Conservation (phyloP, 2,888 invertebrate species). For the Priocnemis perturbator region DNA sequence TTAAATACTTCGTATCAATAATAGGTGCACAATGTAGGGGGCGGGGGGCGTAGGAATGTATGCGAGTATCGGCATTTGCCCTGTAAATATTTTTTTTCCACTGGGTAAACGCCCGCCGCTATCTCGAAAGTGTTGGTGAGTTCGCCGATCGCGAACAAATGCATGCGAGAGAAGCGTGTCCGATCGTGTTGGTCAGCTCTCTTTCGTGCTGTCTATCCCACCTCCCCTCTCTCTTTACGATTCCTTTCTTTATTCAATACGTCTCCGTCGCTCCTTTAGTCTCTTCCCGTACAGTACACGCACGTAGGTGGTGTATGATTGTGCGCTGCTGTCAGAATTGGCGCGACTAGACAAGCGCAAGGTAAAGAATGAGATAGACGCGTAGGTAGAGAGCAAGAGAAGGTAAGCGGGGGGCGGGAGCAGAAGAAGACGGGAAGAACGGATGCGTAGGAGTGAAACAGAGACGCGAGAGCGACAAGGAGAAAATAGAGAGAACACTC, state of each 20-base stretch:
- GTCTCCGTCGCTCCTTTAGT: no score
- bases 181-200: constrained; percentile 2
- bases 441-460: constrained; percentile 12
- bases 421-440: constrained; percentile 12
- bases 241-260: background rate
- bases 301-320: background rate
- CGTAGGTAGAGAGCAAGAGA: background rate
- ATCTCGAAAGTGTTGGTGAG: constrained; percentile 9
- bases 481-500: background rate
- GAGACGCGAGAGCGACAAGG: constrained; percentile 5
- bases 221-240: constrained; percentile 1
- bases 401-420: background rate
- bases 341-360: background rate
- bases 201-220: constrained; percentile 12
- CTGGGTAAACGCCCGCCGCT: constrained; percentile 13
- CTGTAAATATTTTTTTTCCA: constrained; percentile 2
- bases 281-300: no score
- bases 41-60: background rate
- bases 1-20: no score
- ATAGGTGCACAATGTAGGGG: no score
- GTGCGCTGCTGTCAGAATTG: background rate
- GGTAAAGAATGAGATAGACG: background rate
- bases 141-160: constrained; percentile 1
- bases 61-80: background rate
- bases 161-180: constrained; percentile 13